Base-by-base conservation (phyloP, 2,888 invertebrate species). In the Platycheirus rosarum region DNA sequence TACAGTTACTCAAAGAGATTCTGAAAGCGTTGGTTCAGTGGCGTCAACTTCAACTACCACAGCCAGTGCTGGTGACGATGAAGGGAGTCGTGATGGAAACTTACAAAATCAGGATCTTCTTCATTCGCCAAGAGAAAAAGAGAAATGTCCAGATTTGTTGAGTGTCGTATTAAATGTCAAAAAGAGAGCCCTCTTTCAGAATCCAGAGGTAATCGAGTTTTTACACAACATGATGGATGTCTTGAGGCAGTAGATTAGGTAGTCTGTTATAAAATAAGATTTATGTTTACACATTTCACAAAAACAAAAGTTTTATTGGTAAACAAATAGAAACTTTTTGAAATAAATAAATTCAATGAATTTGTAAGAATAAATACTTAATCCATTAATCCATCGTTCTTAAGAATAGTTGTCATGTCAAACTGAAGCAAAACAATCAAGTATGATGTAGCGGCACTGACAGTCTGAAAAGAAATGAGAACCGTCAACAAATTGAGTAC, bases 391-490 rank as follows among this genome's bases (percentile, higher is more conserved):
- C 90, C 88, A 70, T 88, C 88, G 74, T 80, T 85, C 75, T 87
- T 88, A 68, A 89, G 84, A 57, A 88, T 88, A 13, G 88, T 66
- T 16, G 86, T 88, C 89, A 89, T 89, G 70, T 91, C 91, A 71
- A 91, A 91, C 78, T 91, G 91, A 44, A 91, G 86, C 84, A 91
- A 75, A n/a, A 91, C 91, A 85, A 91, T 90, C 51, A 91, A 85
- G 85, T 91, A 90, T 2, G 91, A 91, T 1, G 91, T 90, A 8
- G 90, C 91, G 16, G 91, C 90, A 69, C 90, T 89, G 6, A 91
- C 88, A 46, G 89, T 88, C 91, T 91, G 71, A 1, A 86, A 87
- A 46, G 20, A 75, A 48, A n/a, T n/a, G n/a, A n/a, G n/a, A n/a
- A n/a, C n/a, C n/a, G n/a, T n/a, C n/a, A n/a, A n/a, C n/a, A n/a